These are phyloP conservation scores for Pycnomerus fuliginosus DNA, from an alignment of 2,888 invertebrate genomes.

Conservation along the genomic window DNA sequence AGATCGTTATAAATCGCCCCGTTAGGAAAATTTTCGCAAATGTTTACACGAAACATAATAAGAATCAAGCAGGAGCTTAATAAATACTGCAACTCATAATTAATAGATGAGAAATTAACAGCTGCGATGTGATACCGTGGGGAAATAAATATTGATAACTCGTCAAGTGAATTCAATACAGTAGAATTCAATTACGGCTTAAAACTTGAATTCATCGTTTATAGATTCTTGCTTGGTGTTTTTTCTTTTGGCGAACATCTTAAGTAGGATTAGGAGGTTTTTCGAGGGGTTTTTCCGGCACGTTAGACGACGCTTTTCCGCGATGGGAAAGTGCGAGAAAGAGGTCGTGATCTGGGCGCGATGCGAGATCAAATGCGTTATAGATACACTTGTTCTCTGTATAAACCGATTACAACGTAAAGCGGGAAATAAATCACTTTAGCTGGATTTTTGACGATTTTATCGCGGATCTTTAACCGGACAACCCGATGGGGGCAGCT, in stretches of 20 bases:
- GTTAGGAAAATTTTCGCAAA: conserved; percentile 30
- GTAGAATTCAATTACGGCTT: conserved; percentile 26
- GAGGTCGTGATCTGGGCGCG: too few relatives aligned
- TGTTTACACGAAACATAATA: conserved; percentile 21
- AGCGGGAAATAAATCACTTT: conserved; percentile 35
- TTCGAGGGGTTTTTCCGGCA: conserved; percentile 9
- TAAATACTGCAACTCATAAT: conserved; percentile 38
- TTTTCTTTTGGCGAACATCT: conserved; percentile 33
- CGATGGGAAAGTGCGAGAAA: not conserved
- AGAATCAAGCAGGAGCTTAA: conserved; percentile 22
- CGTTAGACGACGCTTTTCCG: conserved; percentile 4
- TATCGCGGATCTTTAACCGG: conserved; percentile 29
- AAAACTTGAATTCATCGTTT: conserved; percentile 28
- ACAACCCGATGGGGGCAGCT: conserved; percentile 4
- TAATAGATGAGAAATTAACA: conserved; percentile 42
- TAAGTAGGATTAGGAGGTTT: conserved; percentile 33
- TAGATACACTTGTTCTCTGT: conserved; percentile 35
- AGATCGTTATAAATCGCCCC: conserved; percentile 44
- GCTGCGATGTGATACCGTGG: conserved; percentile 29
- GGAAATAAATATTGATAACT: conserved; percentile 42
- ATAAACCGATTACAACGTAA: conserved; percentile 40
- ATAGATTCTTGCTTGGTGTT: conserved; percentile 35
- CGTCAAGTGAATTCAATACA: conserved; percentile 23
- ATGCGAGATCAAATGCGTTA: conserved; percentile 15
- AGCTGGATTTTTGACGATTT: conserved; percentile 34